Evolutionary conservation across 2,113 vertebrate species (phyloP), one percentile per base, ranked within the genome.

Genomic region (Nyctibius bracteatus): DNA sequence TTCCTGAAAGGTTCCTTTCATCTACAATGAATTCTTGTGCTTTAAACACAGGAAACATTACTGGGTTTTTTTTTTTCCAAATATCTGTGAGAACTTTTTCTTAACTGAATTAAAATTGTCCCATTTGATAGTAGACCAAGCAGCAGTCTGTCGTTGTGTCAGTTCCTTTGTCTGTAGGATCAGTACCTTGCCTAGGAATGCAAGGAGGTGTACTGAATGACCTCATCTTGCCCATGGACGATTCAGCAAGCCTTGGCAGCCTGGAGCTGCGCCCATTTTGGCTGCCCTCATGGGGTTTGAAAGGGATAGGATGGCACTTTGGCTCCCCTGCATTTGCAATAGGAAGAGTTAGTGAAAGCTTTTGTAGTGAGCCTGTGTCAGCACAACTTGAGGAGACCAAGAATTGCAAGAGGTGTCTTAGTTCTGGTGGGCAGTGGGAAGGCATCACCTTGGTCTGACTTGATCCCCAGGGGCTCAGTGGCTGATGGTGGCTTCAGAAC

Each of bases 1-100:
- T 96, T 92, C 75, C 82, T 81, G 58, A 68, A 78, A 81, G 17
- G 27, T 86, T 86, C 31, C 72, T 93, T 95, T 94, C 68, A 86
- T 92, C 88, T 83, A 33, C 44, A 30, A 23, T 37, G 47, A 92
- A 86, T 86, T 74, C 19, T 59, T 63, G 27, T 75, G 41, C 72
- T 92, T 95, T 63, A 92, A 88, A 84, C 68, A 88, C 51, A 88
- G 80, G 95, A 91, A 95, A 78, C 22, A 3, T 46, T 35, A 74
- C 24, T 81, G 31, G 8, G 2, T 4, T 55, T 86, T 81, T 68
- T 4, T 55, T 86, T 81, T 68, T 55, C 9, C n/a, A 62, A 21
- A 41, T 88, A 83, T 86, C 55, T 72, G 17, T 54, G 65, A 52
- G 65, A 72, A 59, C n/a, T 43, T 57, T 6, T 68, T n/a, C 5